Evolutionary conservation across 2,797 vertebrate species (phyloP), one percentile per base, ranked within the genome.

Genomic region (Gymnothorax reevesii): DNA sequence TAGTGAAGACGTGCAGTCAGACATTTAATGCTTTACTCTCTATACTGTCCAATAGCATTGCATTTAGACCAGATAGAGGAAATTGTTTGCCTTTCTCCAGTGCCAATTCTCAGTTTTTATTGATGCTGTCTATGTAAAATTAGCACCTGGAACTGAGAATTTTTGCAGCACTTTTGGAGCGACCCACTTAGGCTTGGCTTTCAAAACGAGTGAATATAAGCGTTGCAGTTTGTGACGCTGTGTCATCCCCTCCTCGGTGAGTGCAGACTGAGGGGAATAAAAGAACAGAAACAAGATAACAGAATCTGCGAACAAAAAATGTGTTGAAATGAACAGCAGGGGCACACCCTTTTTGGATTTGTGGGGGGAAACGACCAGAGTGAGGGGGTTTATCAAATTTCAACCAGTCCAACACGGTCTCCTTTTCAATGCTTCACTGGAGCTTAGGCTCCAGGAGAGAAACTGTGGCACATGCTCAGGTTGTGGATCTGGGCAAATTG

Each of bases 21-120:
- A 92, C 88, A 75, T 27, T 93, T 93, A 83, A 87, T 69, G 42
- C 71, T 82, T 73, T 87, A 20, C 20, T 80, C 25, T 80, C 17
- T 55, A 22, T 49, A 92, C 89, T 33, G 84, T 89, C 93, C 88
- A 91, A 89, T 91, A 90, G 92, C 90, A 90, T 91, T 93, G 93
- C 89, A 91, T 91, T 92, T 93, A 91, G 86, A 88, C 83, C 90
- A 89, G n/a, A 85, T 83, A 25, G 88, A 66, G 89, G 88, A 88
- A 20, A 89, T 88, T 85, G 88, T 87, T 87, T 85, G 86, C 90
- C 89, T 87, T 86, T 77, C 84, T 86, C 87, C 84, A 88, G 57
- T 15, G 71, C 83, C 85, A 89, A 62, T 83, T 88, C 83, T 88
- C 88, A 86, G 86, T 85, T 87, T 89, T 82, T 57, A 85, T 57